These are phyloP conservation scores for Zaprionus davidi DNA, from an alignment of 1,140 invertebrate genomes.

Conservation along the genomic window DNA sequence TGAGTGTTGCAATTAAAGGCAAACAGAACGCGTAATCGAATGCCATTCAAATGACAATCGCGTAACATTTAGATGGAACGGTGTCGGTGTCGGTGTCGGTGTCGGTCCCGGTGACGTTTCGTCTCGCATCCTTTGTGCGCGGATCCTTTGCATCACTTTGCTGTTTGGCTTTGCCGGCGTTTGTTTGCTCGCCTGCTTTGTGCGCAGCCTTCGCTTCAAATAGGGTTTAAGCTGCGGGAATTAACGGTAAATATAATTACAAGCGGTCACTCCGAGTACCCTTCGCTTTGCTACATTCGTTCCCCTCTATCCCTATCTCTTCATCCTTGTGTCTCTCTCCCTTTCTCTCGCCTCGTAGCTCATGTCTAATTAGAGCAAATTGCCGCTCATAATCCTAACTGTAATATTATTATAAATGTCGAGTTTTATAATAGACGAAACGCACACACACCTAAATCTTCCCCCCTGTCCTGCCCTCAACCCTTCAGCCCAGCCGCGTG, in stretches of 20 bases:
- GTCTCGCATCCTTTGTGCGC: slow-evolving; percentile 27
- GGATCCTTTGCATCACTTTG: slow-evolving; percentile 14
- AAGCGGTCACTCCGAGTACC: slow-evolving; percentile 8
- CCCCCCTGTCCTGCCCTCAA: neutral
- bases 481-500: slow-evolving; percentile 4
- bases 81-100: neutral
- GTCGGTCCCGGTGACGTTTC: neutral
- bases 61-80: slow-evolving; percentile 6
- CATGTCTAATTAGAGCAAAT: slow-evolving; percentile 74
- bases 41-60: slow-evolving; percentile 62
- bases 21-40: slow-evolving; percentile 76
- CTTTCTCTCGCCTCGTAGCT: slow-evolving; percentile 3
- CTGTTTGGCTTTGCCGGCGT: slow-evolving; percentile 15
- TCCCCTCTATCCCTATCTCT: neutral
- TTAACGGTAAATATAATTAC: slow-evolving; percentile 80
- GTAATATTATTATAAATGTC: slow-evolving; percentile 75
- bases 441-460: slow-evolving; percentile 7
- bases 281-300: neutral
- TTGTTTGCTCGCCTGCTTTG: slow-evolving; percentile 24
- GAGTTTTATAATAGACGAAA: slow-evolving; percentile 33
- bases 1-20: slow-evolving; percentile 70
- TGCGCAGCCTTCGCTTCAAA: slow-evolving; percentile 47
- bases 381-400: slow-evolving; percentile 72
- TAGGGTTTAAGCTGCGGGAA: slow-evolving; percentile 45
- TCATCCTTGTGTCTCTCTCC: neutral